Conservation (phyloP, 2,113 vertebrate species). For the Procavia capensis region DNA sequence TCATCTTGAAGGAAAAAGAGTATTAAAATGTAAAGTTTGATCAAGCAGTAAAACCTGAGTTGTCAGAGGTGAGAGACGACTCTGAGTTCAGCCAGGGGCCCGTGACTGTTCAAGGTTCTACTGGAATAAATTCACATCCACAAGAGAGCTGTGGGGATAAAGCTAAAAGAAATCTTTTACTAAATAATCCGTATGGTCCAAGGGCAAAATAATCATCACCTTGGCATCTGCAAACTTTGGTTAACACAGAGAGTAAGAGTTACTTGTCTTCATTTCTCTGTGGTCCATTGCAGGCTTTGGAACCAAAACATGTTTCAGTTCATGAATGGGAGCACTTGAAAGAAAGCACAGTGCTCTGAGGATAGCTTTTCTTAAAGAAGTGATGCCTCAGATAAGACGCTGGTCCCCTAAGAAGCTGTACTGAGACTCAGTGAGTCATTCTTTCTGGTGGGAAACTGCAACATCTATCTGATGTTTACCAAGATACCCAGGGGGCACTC, state of each 20-base stretch:
- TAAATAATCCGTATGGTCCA: neutral
- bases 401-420: rapidly evolving
- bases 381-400: rapidly evolving
- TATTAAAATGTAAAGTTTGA: neutral
- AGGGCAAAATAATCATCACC: neutral
- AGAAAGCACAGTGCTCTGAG: neutral
- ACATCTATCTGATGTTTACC: neutral
- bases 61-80: neutral
- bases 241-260: neutral
- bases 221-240: neutral
- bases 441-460: neutral
- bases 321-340: rapidly evolving
- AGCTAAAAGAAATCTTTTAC: neutral
- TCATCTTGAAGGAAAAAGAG: neutral
- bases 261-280: neutral
- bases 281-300: neutral
- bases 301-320: neutral
- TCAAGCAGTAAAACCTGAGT: neutral
- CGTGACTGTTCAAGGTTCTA: neutral
- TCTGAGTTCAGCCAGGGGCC: neutral
- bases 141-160: neutral
- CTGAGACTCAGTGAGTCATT: rapidly evolving
- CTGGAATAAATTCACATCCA: neutral
- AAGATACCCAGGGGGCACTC: rapidly evolving
- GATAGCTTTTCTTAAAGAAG: neutral